phyloP scores from a whole-genome alignment of 2,888 invertebrate genomes.

The Micoletzkya japonica region DNA sequence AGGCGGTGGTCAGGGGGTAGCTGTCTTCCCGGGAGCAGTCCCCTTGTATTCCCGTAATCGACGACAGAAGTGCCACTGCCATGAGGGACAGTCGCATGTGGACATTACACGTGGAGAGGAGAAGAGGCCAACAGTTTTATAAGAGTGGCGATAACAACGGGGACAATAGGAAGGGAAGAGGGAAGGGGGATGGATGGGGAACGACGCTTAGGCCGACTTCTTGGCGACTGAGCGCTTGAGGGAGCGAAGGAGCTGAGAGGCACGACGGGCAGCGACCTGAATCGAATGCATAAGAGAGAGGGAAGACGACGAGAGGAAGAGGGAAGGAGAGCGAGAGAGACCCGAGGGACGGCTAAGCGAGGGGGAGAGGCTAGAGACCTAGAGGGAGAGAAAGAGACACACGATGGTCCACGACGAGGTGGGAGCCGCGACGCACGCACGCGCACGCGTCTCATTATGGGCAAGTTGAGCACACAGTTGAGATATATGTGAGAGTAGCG shows the following conservation, averaged over 20 bases:
- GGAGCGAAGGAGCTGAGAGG: conserved; percentile 48
- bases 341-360: too few species aligned
- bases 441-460: too few species aligned
- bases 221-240: conserved; percentile 39
- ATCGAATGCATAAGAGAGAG: conserved; percentile 28
- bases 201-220: conserved; percentile 30
- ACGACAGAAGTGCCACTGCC: conserved; percentile 6
- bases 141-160: conserved; percentile 14
- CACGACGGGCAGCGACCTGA: conserved; percentile 48
- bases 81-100: conserved; percentile 23
- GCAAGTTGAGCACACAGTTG: too few species aligned
- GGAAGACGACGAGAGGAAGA: conserved; percentile 25
- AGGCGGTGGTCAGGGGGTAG: too few species aligned
- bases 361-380: too few species aligned
- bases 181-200: too few species aligned
- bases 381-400: too few species aligned
- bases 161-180: neutral
- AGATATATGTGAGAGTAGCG: too few species aligned
- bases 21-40: neutral
- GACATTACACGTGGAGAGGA: conserved; percentile 26
- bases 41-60: too few species aligned
- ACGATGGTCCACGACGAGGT: too few species aligned
- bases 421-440: conserved; percentile 29
- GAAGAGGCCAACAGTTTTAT: conserved; percentile 19
- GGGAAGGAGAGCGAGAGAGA: too few species aligned